Evolutionary conservation across 2,113 vertebrate genomes (phyloP).

Genomic region (Xiphophorus maculatus): DNA sequence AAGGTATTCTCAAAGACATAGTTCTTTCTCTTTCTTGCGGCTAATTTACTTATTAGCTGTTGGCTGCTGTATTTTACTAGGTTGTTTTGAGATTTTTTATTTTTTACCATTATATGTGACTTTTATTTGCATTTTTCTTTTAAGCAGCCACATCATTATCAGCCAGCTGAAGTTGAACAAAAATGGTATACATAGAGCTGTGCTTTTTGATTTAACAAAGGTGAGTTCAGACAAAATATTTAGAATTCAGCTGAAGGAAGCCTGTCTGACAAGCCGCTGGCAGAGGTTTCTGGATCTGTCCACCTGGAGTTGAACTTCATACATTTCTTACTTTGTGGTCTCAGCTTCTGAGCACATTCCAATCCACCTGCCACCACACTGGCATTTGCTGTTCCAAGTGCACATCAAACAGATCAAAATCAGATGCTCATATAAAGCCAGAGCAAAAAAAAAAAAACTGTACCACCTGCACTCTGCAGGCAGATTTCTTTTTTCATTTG

Average conservation of each 20-base stretch:
- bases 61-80: background rate
- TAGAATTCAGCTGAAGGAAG: conserved; percentile 31
- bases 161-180: background rate
- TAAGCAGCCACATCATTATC: background rate
- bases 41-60: conserved; percentile 40
- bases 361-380: conserved; percentile 71
- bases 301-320: conserved; percentile 63
- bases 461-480: conserved; percentile 67
- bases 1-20: conserved; percentile 22
- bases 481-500: conserved; percentile 57
- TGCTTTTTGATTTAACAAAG: conserved; percentile 21
- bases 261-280: conserved; percentile 45
- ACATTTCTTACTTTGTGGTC: conserved; percentile 51
- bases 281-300: conserved; percentile 51
- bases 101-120: background rate
- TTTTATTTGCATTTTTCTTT: background rate
- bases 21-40: conserved; percentile 7
- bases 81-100: too few species aligned
- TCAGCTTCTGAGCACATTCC: conserved; percentile 70
- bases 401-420: conserved; percentile 76
- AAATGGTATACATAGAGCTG: background rate
- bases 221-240: conserved; percentile 20
- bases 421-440: conserved; percentile 48
- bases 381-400: conserved; percentile 59
- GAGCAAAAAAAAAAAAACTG: conserved; percentile 22